Percentiles rank a stretch among this genome's conserved stretches.
Evolutionary conservation across 2,113 vertebrate genomes (phyloP).

Genomic region (Euleptes europaea): DNA sequence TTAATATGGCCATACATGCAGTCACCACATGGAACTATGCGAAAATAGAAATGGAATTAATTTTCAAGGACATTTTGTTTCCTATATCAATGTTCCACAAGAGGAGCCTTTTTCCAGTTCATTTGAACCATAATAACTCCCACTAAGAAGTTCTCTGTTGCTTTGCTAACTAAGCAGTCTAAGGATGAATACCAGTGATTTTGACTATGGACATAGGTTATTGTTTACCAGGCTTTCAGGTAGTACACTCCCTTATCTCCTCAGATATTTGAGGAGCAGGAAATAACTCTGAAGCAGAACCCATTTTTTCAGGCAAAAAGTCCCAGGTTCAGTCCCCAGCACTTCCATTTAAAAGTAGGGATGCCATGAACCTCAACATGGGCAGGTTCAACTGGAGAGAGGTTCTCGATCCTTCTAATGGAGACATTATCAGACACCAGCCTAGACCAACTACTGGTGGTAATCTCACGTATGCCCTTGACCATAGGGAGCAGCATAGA

Average conservation of each 20-base stretch:
- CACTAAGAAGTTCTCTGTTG: background rate
- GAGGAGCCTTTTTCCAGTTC: background rate
- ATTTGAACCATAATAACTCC: background rate
- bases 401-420: no score
- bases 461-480: no score
- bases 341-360: no score
- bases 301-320: background rate
- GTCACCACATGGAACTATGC: constrained; percentile 9
- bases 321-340: background rate
- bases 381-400: no score
- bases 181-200: background rate
- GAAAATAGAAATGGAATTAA: background rate
- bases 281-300: background rate
- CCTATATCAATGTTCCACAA: background rate
- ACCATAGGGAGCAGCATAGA: no score
- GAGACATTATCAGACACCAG: no score
- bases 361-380: no score
- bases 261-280: background rate
- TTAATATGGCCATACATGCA: background rate
- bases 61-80: background rate
- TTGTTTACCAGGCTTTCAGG: background rate
- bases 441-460: no score
- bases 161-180: background rate
- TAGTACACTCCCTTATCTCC: background rate
- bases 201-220: background rate